Conservation (phyloP, 2,797 vertebrate species). For the Dromococcyx pavoninus region DNA sequence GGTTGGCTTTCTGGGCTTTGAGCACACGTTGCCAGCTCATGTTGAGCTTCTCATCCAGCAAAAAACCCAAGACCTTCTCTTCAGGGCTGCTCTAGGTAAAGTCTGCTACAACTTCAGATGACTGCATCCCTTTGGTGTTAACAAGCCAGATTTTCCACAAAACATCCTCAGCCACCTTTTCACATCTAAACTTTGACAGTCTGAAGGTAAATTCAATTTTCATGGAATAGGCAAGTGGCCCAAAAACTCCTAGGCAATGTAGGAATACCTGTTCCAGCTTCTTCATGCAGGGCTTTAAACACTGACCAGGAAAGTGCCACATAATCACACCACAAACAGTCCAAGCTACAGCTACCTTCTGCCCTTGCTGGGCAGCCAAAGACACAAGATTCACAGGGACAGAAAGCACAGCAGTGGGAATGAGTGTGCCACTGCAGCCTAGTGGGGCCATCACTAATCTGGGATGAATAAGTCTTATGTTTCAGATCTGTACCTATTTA, state of each 20-base stretch:
- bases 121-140: not conserved
- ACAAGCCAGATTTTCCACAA: not conserved
- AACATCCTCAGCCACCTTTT: not conserved
- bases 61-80: no score
- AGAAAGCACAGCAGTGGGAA: not conserved
- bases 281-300: not conserved
- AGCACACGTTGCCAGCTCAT: no score
- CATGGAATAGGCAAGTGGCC: not conserved
- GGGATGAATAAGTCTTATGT: not conserved
- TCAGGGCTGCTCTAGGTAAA: not conserved
- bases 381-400: not conserved
- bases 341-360: not conserved
- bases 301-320: not conserved
- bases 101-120: not conserved
- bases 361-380: not conserved
- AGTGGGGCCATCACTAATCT: not conserved
- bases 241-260: not conserved
- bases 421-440: not conserved
- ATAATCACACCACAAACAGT: not conserved
- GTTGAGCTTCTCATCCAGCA: no score
- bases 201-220: not conserved
- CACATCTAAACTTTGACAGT: not conserved
- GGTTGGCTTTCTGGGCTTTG: no score
- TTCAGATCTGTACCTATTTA: not conserved
- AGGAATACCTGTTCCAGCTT: not conserved